A percentile compares a stretch with the other conserved stretches of the same genome.
These are phyloP conservation scores for Oegoconia quadripuncta DNA, from an alignment of 2,888 invertebrate species.

Conservation along the genomic window DNA sequence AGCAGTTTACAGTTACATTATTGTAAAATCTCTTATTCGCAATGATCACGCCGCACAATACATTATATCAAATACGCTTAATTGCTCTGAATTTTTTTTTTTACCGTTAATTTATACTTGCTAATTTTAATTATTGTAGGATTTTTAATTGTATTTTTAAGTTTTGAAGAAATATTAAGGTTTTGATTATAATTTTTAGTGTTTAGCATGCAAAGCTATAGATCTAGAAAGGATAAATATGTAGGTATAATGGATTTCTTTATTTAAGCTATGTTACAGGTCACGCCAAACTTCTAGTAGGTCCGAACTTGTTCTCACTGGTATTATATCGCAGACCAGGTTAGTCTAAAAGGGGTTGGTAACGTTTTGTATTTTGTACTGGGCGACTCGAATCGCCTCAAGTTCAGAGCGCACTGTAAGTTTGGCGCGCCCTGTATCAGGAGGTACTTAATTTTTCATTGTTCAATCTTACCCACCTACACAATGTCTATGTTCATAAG, in stretches of 20 bases:
- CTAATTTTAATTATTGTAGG: constrained; percentile 29
- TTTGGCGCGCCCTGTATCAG: too few species aligned
- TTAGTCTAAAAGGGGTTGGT: too few species aligned
- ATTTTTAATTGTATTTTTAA: constrained; percentile 48
- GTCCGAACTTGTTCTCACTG: too few species aligned
- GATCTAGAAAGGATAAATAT: constrained; percentile 30
- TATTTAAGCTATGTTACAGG: too few species aligned
- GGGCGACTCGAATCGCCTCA: too few species aligned
- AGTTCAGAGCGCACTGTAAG: too few species aligned
- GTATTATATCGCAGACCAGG: too few species aligned
- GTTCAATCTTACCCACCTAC: too few species aligned
- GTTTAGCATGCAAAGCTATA: constrained; percentile 20
- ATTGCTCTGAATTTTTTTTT: constrained; percentile 45
- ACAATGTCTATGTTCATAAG: too few species aligned
- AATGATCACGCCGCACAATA: constrained; percentile 44
- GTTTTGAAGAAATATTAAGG: constrained; percentile 34
- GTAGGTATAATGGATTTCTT: constrained; percentile 2
- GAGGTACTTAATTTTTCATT: too few species aligned
- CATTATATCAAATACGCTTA: constrained; percentile 54
- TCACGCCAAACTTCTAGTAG: too few species aligned
- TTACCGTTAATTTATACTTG: constrained; percentile 34
- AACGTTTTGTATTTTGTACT: too few species aligned
- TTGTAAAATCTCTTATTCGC: neutral
- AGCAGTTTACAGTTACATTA: neutral
- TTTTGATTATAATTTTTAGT: constrained; percentile 24